A percentile compares a stretch with the other conserved stretches of the same genome.
phyloP scores from a whole-genome alignment of 1,140 invertebrate species.

The Bombus superbus region DNA sequence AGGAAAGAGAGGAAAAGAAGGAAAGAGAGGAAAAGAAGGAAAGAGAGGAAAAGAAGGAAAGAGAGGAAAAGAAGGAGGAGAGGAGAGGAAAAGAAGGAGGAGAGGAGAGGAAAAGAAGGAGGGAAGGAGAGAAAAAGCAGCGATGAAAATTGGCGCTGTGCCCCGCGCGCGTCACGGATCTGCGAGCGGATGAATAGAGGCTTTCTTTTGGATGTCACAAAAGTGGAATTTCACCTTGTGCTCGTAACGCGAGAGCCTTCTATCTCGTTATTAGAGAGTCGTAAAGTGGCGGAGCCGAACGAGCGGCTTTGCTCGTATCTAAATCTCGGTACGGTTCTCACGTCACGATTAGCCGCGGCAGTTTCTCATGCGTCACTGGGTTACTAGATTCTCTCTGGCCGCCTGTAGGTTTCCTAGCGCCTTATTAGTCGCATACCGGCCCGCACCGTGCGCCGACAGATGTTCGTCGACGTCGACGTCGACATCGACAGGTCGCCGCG shows the following conservation, averaged over 20 bases:
- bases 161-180: constrained; percentile 36
- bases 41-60: neutral
- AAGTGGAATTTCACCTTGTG: constrained; percentile 59
- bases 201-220: constrained; percentile 56
- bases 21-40: neutral
- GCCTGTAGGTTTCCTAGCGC: constrained; percentile 34
- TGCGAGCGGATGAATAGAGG: constrained; percentile 47
- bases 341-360: constrained; percentile 56
- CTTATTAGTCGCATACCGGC: constrained; percentile 44
- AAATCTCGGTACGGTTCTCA: constrained; percentile 63
- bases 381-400: constrained; percentile 61
- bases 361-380: constrained; percentile 69
- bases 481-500: neutral
- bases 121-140: neutral
- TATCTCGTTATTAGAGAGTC: constrained; percentile 65
- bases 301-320: constrained; percentile 48
- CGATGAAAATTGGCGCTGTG: constrained; percentile 40
- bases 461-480: neutral
- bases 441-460: neutral
- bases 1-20: too few species aligned
- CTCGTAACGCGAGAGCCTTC: constrained; percentile 33
- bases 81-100: neutral
- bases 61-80: too few species aligned
- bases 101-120: too few species aligned
- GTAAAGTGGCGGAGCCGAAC: constrained; percentile 47